Percentiles rank a stretch among this genome's conserved stretches.
These are phyloP conservation scores for Rhagophthalmus giganteus DNA, from an alignment of 2,888 invertebrate species.

Conservation along the genomic window DNA sequence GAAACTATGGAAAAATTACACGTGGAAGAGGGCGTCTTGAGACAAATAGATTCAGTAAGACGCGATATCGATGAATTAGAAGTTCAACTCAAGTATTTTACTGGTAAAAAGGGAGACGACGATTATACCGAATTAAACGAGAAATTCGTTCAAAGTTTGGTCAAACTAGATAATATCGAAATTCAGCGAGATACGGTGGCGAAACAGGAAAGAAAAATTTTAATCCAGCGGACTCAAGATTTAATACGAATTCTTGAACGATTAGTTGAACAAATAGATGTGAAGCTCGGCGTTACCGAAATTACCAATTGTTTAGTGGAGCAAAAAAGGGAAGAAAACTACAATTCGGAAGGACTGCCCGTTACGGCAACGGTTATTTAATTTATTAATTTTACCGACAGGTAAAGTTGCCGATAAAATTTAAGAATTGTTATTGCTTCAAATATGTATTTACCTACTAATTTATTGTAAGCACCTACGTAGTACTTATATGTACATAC, in stretches of 20 bases:
- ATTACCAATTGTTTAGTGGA: too few relatives aligned
- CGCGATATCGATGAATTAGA: slow-evolving; percentile 22
- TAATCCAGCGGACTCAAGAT: slow-evolving; percentile 12
- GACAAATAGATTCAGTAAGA: background rate
- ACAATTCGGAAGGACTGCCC: too few relatives aligned
- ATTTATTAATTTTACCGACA: too few relatives aligned
- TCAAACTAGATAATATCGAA: slow-evolving; percentile 15
- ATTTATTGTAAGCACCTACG: too few relatives aligned
- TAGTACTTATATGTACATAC: too few relatives aligned
- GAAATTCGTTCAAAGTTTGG: slow-evolving; percentile 6
- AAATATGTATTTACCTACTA: too few relatives aligned
- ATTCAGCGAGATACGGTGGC: slow-evolving; percentile 8
- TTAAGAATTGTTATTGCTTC: too few relatives aligned
- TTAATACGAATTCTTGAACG: slow-evolving; percentile 15
- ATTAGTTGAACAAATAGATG: background rate
- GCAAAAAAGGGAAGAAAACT: too few relatives aligned
- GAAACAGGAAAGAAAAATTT: slow-evolving; percentile 19
- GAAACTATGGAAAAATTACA: background rate
- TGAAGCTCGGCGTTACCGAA: background rate
- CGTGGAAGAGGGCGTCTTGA: background rate
- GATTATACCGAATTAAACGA: slow-evolving; percentile 11
- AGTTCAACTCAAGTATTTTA: slow-evolving; percentile 23
- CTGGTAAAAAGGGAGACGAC: slow-evolving; percentile 22
- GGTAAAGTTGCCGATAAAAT: too few relatives aligned
- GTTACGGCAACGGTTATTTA: too few relatives aligned